Conservation (phyloP, 2,797 vertebrate genomes). For the Sardinella longiceps region DNA sequence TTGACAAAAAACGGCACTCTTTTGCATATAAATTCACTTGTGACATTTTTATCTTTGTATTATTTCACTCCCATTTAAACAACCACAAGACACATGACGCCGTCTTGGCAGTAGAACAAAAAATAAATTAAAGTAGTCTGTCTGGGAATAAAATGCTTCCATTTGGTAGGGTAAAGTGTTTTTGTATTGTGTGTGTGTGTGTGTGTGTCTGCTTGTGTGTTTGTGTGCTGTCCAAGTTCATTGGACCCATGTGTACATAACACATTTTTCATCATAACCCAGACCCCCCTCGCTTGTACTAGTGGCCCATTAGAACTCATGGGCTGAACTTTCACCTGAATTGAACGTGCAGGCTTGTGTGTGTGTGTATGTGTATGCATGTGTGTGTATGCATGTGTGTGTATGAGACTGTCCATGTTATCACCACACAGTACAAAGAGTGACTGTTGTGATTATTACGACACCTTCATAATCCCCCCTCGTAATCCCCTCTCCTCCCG, state of each 20-base stretch:
- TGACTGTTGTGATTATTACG: conserved; percentile 38
- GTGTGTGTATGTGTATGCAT: background rate
- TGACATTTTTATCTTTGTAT: background rate
- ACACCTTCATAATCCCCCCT: conserved; percentile 21
- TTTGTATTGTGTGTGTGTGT: background rate
- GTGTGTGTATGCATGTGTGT: background rate
- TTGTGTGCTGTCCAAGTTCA: conserved; percentile 19
- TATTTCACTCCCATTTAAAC: conserved; percentile 22
- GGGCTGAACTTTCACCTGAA: background rate
- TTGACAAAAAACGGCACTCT: background rate
- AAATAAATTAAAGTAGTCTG: conserved; percentile 23
- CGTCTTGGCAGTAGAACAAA: background rate
- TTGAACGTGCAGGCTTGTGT: background rate
- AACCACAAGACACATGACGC: background rate
- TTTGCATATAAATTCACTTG: conserved; percentile 5
- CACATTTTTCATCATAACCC: conserved; percentile 19
- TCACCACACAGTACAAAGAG: conserved; percentile 19
- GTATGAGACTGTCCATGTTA: background rate
- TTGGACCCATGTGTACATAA: background rate
- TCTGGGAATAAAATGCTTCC: conserved; percentile 26
- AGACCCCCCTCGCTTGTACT: conserved; percentile 38
- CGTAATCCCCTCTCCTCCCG: background rate
- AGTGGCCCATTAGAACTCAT: background rate
- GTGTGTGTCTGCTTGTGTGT: background rate
- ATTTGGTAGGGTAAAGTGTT: background rate